Percentiles rank a stretch among this genome's conserved stretches.
phyloP scores from a whole-genome alignment of 2,797 vertebrate genomes.

The Gephyroberyx darwinii region DNA sequence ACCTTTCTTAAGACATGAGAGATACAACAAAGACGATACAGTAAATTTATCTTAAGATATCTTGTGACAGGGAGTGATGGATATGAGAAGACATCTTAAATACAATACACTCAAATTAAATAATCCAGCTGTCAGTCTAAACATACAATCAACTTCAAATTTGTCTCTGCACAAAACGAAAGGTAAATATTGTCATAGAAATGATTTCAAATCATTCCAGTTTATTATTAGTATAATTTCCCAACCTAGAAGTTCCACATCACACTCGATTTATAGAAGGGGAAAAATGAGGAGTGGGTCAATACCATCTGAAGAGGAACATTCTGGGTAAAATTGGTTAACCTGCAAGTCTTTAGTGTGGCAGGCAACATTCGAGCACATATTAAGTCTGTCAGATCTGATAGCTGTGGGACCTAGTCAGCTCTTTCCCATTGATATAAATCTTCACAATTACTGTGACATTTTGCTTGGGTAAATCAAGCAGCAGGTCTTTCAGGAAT shows the following conservation, averaged over 20 bases:
- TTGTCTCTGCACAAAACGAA: conserved; percentile 47
- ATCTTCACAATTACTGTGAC: conserved; percentile 83
- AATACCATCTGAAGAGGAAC: conserved; percentile 63
- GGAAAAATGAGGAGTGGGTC: conserved; percentile 54
- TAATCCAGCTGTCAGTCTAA: conserved; percentile 40
- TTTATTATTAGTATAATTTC: conserved; percentile 70
- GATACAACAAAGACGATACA: neutral
- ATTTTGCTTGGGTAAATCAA: conserved; percentile 81
- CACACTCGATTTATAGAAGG: conserved; percentile 61
- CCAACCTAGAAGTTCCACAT: conserved; percentile 70
- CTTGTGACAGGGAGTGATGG: conserved; percentile 20
- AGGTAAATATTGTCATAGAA: conserved; percentile 41
- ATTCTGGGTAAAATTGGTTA: conserved; percentile 70
- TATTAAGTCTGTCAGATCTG: conserved; percentile 83
- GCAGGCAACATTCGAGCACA: conserved; percentile 76
- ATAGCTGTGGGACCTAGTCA: conserved; percentile 79
- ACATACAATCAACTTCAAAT: neutral
- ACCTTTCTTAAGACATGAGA: conserved; percentile 15
- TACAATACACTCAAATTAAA: neutral
- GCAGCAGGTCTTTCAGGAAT: conserved; percentile 76
- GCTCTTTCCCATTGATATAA: conserved; percentile 84
- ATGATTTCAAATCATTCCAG: conserved; percentile 50
- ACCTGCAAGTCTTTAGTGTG: conserved; percentile 71
- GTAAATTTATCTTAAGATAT: conserved; percentile 24
- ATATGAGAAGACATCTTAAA: neutral